Conservation (phyloP, 2,888 invertebrate species). For the Caenorhabditis sulstoni region DNA sequence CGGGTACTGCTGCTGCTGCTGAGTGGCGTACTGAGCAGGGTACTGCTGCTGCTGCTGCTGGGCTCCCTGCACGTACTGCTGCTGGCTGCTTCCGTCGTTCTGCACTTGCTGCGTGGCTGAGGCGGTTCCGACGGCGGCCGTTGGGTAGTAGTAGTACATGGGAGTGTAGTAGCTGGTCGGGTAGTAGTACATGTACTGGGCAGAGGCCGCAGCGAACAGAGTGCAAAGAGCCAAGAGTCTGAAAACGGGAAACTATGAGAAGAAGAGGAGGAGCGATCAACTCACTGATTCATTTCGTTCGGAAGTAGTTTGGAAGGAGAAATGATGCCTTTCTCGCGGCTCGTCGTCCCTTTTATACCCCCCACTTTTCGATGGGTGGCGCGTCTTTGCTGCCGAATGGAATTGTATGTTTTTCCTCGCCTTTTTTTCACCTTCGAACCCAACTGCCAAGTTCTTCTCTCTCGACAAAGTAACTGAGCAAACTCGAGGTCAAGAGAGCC, state of each 20-base stretch:
- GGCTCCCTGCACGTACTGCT: conserved; percentile 29
- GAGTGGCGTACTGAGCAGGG: conserved; percentile 1
- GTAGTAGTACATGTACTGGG: conserved; percentile 62
- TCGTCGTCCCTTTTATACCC: conserved; percentile 37
- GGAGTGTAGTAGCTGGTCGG: conserved; percentile 66
- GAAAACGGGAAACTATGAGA: conserved; percentile 14
- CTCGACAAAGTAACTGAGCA: conserved; percentile 42
- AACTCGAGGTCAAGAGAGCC: conserved; percentile 53
- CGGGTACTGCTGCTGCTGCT: neutral
- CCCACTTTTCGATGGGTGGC: conserved; percentile 21
- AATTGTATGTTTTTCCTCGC: conserved; percentile 26
- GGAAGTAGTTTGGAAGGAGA: neutral
- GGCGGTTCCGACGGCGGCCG: conserved; percentile 40
- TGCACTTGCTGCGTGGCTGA: conserved; percentile 11
- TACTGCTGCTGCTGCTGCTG: conserved; percentile 11
- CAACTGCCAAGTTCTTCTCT: conserved; percentile 21
- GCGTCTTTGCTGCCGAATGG: conserved; percentile 9
- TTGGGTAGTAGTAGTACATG: conserved; percentile 62
- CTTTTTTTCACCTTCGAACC: conserved; percentile 6
- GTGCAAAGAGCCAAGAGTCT: conserved; percentile 57
- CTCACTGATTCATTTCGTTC: conserved; percentile 55
- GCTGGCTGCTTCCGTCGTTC: conserved; percentile 30
- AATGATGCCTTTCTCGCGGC: neutral
- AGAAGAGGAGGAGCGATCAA: neutral
- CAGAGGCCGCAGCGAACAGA: conserved; percentile 48